phyloP scores from a whole-genome alignment of 2,797 vertebrate genomes.

The Gastrophryne carolinensis region DNA sequence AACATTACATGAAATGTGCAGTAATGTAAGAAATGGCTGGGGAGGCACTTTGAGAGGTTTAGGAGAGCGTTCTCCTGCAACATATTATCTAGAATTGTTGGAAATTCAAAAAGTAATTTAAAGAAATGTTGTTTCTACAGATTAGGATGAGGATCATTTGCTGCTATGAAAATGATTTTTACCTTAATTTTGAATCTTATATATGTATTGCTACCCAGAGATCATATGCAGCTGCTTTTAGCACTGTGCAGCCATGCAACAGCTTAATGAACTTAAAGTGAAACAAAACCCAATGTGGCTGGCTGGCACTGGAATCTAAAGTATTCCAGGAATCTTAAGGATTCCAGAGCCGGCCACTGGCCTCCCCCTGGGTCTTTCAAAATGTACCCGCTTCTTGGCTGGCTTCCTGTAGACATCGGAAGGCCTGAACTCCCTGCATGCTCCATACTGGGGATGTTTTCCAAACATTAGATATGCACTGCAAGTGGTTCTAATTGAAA shows the following conservation, averaged over 20 bases:
- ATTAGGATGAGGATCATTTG: not conserved
- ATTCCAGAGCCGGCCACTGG: too few species aligned
- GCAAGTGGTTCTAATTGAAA: too few species aligned
- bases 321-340: too few species aligned
- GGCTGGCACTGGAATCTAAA: too few species aligned
- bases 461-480: too few species aligned
- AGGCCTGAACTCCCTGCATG: too few species aligned
- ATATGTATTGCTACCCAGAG: not conserved
- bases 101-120: not conserved
- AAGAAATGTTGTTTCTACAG: not conserved
- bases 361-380: too few species aligned
- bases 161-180: not conserved
- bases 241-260: not conserved
- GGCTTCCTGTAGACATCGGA: too few species aligned
- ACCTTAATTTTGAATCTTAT: not conserved
- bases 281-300: too few species aligned
- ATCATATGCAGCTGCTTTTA: not conserved
- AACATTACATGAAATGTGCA: conserved; percentile 1
- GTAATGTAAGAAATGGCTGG: not conserved
- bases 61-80: not conserved
- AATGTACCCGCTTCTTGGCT: too few species aligned
- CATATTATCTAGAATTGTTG: not conserved
- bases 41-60: not conserved
- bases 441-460: too few species aligned
- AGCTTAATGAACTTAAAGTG: not conserved